Evolutionary conservation across 2,888 invertebrate genomes (phyloP), one percentile per base, ranked within the genome.

Genomic region (Luperina testacea): DNA sequence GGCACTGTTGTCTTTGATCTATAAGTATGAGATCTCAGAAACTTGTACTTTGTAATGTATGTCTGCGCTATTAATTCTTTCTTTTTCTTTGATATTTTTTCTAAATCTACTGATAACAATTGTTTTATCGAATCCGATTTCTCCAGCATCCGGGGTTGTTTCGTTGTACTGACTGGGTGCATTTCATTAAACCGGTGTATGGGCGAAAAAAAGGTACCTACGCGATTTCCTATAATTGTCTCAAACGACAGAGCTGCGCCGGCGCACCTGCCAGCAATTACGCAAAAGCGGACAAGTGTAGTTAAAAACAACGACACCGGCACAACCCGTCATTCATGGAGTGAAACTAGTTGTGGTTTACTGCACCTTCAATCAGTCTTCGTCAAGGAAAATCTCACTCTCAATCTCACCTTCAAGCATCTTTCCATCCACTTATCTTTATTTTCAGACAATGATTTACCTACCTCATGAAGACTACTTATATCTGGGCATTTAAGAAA

Each of bases 211-310:
- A 72, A 45, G 67, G n/a, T n/a, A n/a, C n/a, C n/a, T 76, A 88
- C 90, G 89, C 20, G 86, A 90, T 92, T 91, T 90, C 89, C 89
- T 89, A 89, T 92, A 93, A 92, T 91, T 90, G 91, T 89, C 81
- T 80, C 85, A 86, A 89, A 87, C 85, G 87, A 86, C 82, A 81
- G 82, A 89, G 86, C 85, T 84, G 80, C 83, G 75, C 90, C 78
- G 89, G 89, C 90, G 91, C 95, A 95, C 94, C 94, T 95, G 94
- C 91, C 87, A 85, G 90, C 91, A 94, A 94, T 94, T 94, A 93
- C 90, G 92, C 87, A 89, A 87, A 90, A 92, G 89, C 92, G 92
- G 93, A 92, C 91, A 88, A 91, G 89, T 89, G 92, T 88, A 93
- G 90, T 93, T 92, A 92, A 92, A 90, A 90, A 82, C 89, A 90